phyloP scores from a whole-genome alignment of 2,888 invertebrate species.

The Andrena flavipes region DNA sequence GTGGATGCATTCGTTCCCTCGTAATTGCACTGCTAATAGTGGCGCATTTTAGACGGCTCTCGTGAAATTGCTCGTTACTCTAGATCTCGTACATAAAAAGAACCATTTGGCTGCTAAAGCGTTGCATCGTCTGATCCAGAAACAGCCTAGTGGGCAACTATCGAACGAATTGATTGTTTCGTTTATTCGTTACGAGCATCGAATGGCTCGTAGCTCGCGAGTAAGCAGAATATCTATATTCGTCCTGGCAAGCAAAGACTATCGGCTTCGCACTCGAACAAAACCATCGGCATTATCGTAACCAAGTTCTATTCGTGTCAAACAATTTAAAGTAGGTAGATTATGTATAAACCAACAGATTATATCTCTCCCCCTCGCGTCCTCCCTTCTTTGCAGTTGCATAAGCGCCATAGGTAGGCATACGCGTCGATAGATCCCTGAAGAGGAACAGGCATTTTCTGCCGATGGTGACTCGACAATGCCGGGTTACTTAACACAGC shows the following conservation, averaged over 20 bases:
- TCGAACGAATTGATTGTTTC: conserved; percentile 8
- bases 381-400: conserved; percentile 9
- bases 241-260: conserved; percentile 39
- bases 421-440: background rate
- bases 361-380: background rate
- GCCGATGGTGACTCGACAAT: background rate
- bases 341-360: conserved; percentile 21
- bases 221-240: conserved; percentile 44
- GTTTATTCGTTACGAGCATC: background rate
- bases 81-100: background rate
- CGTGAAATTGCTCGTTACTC: background rate
- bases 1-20: no score
- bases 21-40: no score
- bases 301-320: conserved; percentile 59
- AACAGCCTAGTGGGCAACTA: background rate
- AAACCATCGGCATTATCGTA: conserved; percentile 44
- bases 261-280: conserved; percentile 52
- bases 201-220: background rate
- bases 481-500: background rate
- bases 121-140: conserved; percentile 6
- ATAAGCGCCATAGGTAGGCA: conserved; percentile 8
- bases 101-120: conserved; percentile 9
- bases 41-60: background rate
- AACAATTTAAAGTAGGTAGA: conserved; percentile 59
- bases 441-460: background rate